A percentile compares a stretch with the other conserved stretches of the same genome.
These are phyloP conservation scores for Acleris holmiana DNA, from an alignment of 2,888 invertebrate genomes.

Conservation along the genomic window DNA sequence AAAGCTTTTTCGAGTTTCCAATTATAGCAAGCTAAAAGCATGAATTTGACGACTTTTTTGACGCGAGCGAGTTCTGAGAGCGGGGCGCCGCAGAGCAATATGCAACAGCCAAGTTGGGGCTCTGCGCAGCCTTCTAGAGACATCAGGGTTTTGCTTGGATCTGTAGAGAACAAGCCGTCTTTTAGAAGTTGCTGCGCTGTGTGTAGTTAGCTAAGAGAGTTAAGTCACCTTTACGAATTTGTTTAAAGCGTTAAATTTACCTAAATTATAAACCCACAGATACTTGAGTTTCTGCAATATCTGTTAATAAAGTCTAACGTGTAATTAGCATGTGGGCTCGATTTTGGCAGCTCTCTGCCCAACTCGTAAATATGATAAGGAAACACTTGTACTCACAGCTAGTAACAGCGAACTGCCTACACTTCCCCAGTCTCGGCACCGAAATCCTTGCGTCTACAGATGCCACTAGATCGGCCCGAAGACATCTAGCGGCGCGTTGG, in stretches of 20 bases:
- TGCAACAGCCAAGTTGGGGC: constrained; percentile 93
- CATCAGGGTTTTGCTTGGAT: constrained; percentile 93
- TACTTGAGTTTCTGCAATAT: no score
- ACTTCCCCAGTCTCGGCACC: constrained; percentile 92
- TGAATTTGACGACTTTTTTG: constrained; percentile 92
- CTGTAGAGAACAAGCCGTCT: constrained; percentile 55
- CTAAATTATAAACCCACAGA: no score
- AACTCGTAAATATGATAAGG: no score
- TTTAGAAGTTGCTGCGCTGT: no score
- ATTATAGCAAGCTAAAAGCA: constrained; percentile 94
- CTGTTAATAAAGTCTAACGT: no score
- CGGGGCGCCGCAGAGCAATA: constrained; percentile 91
- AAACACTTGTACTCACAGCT: constrained; percentile 59
- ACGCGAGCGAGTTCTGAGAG: constrained; percentile 90
- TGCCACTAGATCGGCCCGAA: constrained; percentile 93
- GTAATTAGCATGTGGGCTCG: no score
- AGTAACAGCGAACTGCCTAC: constrained; percentile 91
- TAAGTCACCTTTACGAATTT: no score
- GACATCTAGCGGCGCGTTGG: constrained; percentile 88
- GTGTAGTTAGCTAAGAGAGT: no score
- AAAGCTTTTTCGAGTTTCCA: constrained; percentile 96
- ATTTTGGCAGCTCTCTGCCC: no score
- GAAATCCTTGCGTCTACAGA: constrained; percentile 95
- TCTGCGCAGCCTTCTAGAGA: constrained; percentile 95
- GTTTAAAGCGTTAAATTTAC: no score